These are phyloP conservation scores for Sebastes diploproa DNA, from an alignment of 2,797 vertebrate species.

Conservation along the genomic window DNA sequence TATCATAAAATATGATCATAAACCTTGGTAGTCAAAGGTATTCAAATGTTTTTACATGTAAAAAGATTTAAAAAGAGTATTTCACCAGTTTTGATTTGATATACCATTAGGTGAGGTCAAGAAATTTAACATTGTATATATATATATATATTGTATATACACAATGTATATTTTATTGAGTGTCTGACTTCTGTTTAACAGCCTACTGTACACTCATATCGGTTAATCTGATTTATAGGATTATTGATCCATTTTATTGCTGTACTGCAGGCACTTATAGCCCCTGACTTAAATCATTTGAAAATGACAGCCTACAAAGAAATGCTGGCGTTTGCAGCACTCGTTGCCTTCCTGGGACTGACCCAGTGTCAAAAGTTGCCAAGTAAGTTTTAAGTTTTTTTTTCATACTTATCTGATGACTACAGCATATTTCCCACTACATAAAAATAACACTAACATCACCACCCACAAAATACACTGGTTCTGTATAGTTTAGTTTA, in stretches of 20 bases:
- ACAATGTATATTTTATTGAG: background rate
- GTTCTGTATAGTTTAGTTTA: background rate
- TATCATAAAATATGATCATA: background rate
- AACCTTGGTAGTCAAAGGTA: background rate
- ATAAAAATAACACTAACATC: background rate
- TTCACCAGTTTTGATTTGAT: background rate
- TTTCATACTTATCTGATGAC: background rate
- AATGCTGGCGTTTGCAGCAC: constrained; percentile 67
- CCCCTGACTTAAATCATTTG: constrained; percentile 41
- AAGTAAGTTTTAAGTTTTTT: constrained; percentile 69
- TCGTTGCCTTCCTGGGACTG: constrained; percentile 64
- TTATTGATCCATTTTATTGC: constrained; percentile 12
- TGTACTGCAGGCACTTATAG: constrained; percentile 71
- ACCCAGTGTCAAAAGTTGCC: constrained; percentile 75
- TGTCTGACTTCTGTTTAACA: background rate
- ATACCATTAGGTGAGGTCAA: background rate
- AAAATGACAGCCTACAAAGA: constrained; percentile 69
- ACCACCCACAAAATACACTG: background rate
- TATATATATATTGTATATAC: too few species aligned
- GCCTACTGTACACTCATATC: background rate
- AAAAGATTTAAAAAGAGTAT: background rate
- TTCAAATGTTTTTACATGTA: background rate
- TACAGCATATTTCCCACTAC: background rate
- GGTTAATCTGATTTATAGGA: background rate
- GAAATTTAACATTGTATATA: background rate